phyloP scores from a whole-genome alignment of 23 tunicate species.

The Trididemnum miniatum region DNA sequence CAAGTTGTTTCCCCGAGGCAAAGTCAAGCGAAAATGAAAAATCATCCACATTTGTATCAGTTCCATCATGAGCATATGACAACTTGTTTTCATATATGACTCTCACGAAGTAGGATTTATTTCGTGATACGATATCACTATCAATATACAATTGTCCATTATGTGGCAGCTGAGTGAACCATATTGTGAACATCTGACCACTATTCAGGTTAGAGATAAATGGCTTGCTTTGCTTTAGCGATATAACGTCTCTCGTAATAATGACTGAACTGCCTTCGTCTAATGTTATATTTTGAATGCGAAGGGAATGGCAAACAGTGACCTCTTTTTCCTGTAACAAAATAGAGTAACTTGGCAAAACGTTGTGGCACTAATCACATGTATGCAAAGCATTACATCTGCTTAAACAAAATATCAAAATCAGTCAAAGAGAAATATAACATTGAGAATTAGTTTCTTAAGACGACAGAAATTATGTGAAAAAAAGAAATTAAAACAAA shows the following conservation, averaged over 20 bases:
- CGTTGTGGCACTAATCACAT: too few species aligned
- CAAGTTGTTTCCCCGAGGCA: background rate
- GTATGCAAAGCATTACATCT: too few species aligned
- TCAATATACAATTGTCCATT: constrained; percentile 18
- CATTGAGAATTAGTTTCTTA: too few species aligned
- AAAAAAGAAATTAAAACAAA: too few species aligned
- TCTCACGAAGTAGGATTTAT: background rate
- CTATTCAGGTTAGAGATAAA: background rate
- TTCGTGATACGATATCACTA: background rate
- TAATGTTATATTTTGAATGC: background rate
- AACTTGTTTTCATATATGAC: background rate
- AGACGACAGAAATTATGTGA: too few species aligned
- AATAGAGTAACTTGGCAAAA: too few species aligned
- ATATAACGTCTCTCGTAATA: background rate
- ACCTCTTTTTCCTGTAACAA: background rate
- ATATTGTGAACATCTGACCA: background rate
- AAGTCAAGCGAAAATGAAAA: background rate
- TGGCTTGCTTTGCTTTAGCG: background rate
- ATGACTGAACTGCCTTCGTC: background rate
- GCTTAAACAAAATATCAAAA: too few species aligned
- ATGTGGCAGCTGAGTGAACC: background rate
- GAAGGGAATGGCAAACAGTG: background rate
- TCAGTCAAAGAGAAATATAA: too few species aligned
- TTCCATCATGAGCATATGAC: constrained; percentile 52
- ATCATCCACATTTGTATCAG: constrained; percentile 22